Evolutionary conservation across 92 coral and sea anemone genomes (phyloP).

Genomic region (Porites cylindrica): DNA sequence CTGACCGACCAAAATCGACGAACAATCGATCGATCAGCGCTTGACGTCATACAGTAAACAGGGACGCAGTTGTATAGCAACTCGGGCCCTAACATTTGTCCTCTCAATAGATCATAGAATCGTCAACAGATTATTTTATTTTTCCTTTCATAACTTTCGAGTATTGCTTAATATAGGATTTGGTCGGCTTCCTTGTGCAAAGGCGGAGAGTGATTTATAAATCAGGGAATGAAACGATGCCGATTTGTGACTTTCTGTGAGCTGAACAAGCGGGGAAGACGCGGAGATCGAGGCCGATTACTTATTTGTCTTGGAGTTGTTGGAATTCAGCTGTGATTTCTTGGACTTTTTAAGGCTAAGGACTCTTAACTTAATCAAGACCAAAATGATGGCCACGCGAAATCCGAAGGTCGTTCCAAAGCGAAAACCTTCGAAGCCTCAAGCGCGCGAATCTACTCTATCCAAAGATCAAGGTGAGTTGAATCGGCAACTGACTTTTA

Average conservation of each 20-base stretch:
- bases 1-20: not conserved
- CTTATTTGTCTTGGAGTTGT: conserved; percentile 44
- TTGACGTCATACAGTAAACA: conserved; percentile 80
- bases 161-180: conserved; percentile 17
- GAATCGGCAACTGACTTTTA: not conserved
- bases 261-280: not conserved
- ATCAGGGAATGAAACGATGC: not conserved
- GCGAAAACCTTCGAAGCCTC: conserved; percentile 62
- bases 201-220: not conserved
- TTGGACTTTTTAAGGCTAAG: not conserved
- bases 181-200: not conserved
- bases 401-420: conserved; percentile 87
- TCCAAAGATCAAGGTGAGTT: conserved; percentile 81
- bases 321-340: conserved; percentile 35
- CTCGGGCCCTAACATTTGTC: conserved; percentile 19
- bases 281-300: not conserved
- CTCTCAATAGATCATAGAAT: conserved; percentile 14
- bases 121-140: not conserved
- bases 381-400: conserved; percentile 93
- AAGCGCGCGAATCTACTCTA: conserved; percentile 57
- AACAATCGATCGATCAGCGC: conserved; percentile 49
- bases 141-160: conserved; percentile 24
- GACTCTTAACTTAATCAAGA: not conserved
- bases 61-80: conserved; percentile 72
- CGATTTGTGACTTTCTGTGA: not conserved